A percentile compares a stretch with the other conserved stretches of the same genome.
Evolutionary conservation across 2,888 invertebrate genomes (phyloP).

Genomic region (Aelia acuminata): DNA sequence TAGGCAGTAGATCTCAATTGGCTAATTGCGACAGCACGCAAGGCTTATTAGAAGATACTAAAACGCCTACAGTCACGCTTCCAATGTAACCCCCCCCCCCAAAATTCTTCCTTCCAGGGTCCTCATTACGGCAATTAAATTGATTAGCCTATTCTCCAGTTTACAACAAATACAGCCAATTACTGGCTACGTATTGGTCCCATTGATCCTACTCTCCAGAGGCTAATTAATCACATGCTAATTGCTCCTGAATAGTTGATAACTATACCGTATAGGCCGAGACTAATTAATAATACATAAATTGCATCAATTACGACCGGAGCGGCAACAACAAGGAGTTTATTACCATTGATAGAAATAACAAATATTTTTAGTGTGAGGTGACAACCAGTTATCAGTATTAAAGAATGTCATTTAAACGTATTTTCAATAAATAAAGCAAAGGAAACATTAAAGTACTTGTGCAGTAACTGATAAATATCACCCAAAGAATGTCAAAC

Average conservation of each 20-base stretch:
- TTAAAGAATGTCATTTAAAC: no score
- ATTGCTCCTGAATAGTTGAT: neutral
- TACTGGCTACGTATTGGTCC: neutral
- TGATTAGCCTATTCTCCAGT: neutral
- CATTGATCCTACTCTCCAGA: neutral
- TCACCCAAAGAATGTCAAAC: neutral
- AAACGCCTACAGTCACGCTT: slow-evolving; percentile 1
- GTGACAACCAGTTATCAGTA: no score
- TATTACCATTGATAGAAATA: no score
- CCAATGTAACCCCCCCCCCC: neutral
- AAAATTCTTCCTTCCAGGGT: neutral
- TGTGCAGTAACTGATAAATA: neutral
- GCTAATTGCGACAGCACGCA: slow-evolving; percentile 9
- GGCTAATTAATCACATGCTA: neutral
- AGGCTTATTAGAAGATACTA: neutral
- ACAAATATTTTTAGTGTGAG: no score
- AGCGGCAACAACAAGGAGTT: no score
- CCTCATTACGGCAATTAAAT: neutral
- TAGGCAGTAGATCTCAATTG: slow-evolving; percentile 23
- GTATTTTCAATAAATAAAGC: no score
- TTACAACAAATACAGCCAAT: neutral
- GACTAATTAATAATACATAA: neutral
- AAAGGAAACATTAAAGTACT: no score
- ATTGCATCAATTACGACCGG: neutral
- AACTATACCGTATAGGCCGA: neutral